phyloP scores from a whole-genome alignment of 2,797 vertebrate species.

The Xerus rutilus region DNA sequence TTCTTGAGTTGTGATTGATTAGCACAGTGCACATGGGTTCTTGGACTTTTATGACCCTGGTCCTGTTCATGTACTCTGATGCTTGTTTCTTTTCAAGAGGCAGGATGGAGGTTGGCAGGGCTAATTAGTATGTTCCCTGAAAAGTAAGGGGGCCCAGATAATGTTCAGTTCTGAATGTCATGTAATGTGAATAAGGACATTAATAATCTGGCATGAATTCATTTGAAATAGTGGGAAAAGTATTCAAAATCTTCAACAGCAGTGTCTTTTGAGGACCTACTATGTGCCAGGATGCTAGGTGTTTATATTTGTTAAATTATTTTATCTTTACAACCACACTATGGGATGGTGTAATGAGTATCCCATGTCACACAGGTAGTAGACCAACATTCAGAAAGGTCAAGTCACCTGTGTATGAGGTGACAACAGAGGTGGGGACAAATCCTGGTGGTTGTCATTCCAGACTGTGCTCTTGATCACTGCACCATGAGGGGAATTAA shows the following conservation, averaged over 20 bases:
- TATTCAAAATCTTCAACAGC: background rate
- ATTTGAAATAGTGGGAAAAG: background rate
- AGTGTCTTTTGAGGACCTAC: background rate
- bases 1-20: slow-evolving; percentile 67
- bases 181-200: background rate
- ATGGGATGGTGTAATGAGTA: background rate
- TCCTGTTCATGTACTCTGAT: background rate
- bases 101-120: background rate
- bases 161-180: background rate
- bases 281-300: background rate
- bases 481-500: too few relatives aligned
- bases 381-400: background rate
- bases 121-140: background rate
- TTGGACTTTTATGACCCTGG: slow-evolving; percentile 64
- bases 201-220: background rate
- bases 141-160: background rate
- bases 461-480: background rate
- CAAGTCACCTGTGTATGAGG: background rate
- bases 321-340: background rate
- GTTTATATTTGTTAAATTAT: background rate
- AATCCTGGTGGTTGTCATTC: background rate
- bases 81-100: background rate
- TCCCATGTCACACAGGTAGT: background rate
- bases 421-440: background rate
- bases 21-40: slow-evolving; percentile 77